These are phyloP conservation scores for Cossypha niveicapilla DNA, from an alignment of 2,797 vertebrate species.

Conservation along the genomic window DNA sequence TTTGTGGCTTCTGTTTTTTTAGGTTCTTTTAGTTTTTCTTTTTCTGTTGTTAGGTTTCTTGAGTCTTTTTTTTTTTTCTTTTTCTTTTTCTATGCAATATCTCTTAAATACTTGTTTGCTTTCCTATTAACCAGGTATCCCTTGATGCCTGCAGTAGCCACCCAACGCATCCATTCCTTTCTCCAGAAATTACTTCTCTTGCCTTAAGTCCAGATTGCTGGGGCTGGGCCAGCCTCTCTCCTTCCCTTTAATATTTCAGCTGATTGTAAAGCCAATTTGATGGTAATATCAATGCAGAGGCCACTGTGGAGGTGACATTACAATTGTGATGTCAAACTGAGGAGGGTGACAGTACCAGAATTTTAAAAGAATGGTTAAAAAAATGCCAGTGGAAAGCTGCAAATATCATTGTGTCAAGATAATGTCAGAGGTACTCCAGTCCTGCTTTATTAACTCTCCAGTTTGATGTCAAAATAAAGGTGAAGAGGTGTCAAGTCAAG, in stretches of 20 bases:
- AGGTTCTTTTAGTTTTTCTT: not conserved
- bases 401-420: not conserved
- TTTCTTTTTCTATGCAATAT: not conserved
- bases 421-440: slow-evolving; percentile 9
- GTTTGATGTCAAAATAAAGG: slow-evolving; percentile 16
- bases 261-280: not conserved
- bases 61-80: no score
- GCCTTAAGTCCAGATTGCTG: not conserved
- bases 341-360: not conserved
- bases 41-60: no score
- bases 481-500: not conserved
- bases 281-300: not conserved
- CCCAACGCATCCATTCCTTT: not conserved
- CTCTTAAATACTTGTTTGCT: not conserved
- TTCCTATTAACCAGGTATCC: not conserved
- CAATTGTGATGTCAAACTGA: not conserved
- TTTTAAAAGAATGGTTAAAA: slow-evolving; percentile 15
- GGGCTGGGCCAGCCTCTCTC: not conserved
- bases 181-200: not conserved
- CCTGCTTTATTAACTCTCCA: not conserved
- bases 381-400: not conserved
- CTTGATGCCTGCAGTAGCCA: fast-evolving
- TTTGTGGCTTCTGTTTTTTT: not conserved
- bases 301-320: not conserved
- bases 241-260: not conserved